These are phyloP conservation scores for Rhingia rostrata DNA, from an alignment of 2,888 invertebrate genomes.

Conservation along the genomic window DNA sequence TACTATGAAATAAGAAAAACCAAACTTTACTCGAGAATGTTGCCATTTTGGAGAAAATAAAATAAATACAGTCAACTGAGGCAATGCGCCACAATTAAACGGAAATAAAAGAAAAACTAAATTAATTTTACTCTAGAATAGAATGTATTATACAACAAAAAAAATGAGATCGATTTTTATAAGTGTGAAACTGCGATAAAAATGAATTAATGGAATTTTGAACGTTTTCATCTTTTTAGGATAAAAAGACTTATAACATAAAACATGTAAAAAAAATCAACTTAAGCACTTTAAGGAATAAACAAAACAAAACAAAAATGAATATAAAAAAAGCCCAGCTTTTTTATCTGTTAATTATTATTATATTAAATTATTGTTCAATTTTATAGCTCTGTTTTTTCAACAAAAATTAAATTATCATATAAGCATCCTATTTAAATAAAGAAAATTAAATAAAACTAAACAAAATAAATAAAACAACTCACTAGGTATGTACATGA, in stretches of 20 bases:
- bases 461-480: slow-evolving; percentile 49
- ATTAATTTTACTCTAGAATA: slow-evolving; percentile 59
- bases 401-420: slow-evolving; percentile 58
- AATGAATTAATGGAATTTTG: slow-evolving; percentile 70
- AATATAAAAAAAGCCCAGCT: slow-evolving; percentile 69
- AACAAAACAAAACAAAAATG: slow-evolving; percentile 10
- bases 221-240: slow-evolving; percentile 75
- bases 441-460: slow-evolving; percentile 26
- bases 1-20: slow-evolving; percentile 44
- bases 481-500: slow-evolving; percentile 64
- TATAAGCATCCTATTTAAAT: slow-evolving; percentile 71
- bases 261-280: slow-evolving; percentile 60
- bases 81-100: slow-evolving; percentile 60
- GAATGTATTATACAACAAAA: slow-evolving; percentile 73
- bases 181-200: slow-evolving; percentile 75
- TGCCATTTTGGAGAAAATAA: slow-evolving; percentile 58
- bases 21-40: slow-evolving; percentile 50
- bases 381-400: slow-evolving; percentile 75
- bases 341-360: slow-evolving; percentile 70
- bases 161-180: slow-evolving; percentile 71
- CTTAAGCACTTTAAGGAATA: slow-evolving; percentile 56
- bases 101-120: slow-evolving; percentile 28
- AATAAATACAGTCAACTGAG: slow-evolving; percentile 60
- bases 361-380: slow-evolving; percentile 71
- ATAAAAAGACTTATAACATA: slow-evolving; percentile 75